Percentiles rank a stretch among this genome's conserved stretches.
Evolutionary conservation across 30 jellyfish, hydroid and myxozoan species (phyloP).

Genomic region (Hydra vulgaris): DNA sequence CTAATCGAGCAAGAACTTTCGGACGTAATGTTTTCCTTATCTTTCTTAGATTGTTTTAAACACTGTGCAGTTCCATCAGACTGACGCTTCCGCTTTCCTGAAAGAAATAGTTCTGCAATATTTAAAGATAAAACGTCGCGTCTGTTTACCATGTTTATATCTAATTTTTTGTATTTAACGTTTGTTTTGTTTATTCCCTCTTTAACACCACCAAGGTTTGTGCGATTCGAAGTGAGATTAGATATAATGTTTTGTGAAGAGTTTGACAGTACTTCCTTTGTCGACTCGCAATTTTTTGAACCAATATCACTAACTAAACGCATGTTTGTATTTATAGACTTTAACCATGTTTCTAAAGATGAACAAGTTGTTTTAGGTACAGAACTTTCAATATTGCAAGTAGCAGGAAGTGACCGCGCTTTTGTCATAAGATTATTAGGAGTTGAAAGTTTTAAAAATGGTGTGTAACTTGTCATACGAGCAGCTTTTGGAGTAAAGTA

Average conservation of each 20-base stretch:
- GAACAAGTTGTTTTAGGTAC: slow-evolving; percentile 32
- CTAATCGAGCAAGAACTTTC: background rate
- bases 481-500: background rate
- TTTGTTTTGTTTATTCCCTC: background rate
- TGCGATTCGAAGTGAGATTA: background rate
- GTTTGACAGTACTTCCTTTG: background rate
- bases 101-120: background rate
- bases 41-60: slow-evolving; percentile 1
- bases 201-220: background rate
- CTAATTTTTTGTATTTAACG: background rate
- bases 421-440: background rate
- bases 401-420: background rate
- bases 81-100: slow-evolving; percentile 2
- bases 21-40: slow-evolving; percentile 3
- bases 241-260: background rate
- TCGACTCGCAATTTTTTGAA: too few relatives aligned
- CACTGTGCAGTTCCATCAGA: background rate
- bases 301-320: too few relatives aligned
- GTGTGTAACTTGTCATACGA: background rate
- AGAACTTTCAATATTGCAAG: background rate
- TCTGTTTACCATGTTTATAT: background rate
- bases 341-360: slow-evolving; percentile 34
- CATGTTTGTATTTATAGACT: slow-evolving; percentile 10
- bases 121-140: slow-evolving; percentile 4
- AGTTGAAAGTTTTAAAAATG: background rate